Conservation (phyloP, 30 jellyfish, hydroid and myxozoan species). For the Mastigias papua region DNA sequence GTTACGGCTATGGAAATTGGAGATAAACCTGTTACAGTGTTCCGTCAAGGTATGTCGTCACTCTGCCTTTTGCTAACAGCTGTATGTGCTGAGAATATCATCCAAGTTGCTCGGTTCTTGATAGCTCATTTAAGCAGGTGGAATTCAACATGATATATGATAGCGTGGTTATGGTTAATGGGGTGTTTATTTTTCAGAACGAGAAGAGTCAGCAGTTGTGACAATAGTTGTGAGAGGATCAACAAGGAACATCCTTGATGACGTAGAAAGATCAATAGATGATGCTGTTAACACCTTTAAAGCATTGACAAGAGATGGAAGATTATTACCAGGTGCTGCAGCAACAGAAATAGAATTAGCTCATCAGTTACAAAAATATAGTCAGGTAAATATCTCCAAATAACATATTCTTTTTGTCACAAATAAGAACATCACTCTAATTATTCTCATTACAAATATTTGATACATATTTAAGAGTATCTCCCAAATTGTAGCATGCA, state of each 20-base stretch:
- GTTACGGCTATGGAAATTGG: conserved; percentile 96
- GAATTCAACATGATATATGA: no score
- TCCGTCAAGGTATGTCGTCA: conserved; percentile 91
- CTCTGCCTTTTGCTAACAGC: no score
- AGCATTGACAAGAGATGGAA: conserved; percentile 94
- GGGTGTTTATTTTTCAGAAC: conserved; percentile 67
- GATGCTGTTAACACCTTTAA: conserved; percentile 98
- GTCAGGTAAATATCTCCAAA: no score
- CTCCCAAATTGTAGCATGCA: no score
- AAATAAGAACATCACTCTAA: no score
- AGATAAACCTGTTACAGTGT: conserved; percentile 85
- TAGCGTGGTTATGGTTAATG: neutral
- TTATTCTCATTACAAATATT: no score
- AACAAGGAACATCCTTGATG: conserved; percentile 93
- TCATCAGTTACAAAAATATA: conserved; percentile 74
- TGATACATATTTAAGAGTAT: no score
- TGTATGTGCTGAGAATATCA: no score
- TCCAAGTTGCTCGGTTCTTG: no score
- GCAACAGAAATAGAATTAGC: conserved; percentile 97
- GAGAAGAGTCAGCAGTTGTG: conserved; percentile 97
- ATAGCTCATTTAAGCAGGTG: no score
- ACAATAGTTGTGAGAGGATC: conserved; percentile 97
- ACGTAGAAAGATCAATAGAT: conserved; percentile 97
- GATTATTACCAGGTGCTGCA: conserved; percentile 98
- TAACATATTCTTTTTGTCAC: no score